These are phyloP conservation scores for Bilobella aurantiaca DNA, from an alignment of 1,140 invertebrate species.

Conservation along the genomic window DNA sequence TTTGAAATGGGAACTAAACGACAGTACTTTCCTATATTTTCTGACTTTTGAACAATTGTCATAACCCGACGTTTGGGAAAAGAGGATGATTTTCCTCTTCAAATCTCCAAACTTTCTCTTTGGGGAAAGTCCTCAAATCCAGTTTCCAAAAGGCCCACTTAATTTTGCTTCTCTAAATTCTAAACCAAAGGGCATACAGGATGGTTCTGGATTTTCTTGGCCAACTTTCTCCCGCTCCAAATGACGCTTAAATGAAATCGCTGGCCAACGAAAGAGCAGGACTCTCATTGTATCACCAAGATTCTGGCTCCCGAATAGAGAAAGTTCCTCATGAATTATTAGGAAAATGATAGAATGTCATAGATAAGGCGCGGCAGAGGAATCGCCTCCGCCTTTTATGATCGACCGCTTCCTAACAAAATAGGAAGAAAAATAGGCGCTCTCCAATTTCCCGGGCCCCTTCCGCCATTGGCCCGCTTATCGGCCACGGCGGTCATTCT, in stretches of 20 bases:
- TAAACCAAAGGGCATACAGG: no score
- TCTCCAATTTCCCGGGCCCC: conserved; percentile 23
- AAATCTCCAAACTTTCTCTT: not conserved
- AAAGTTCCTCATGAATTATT: conserved; percentile 34
- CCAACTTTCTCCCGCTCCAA: no score
- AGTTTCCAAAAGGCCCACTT: not conserved
- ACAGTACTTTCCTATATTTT: not conserved
- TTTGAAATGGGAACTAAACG: not conserved
- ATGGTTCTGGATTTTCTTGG: no score
- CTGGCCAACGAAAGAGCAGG: no score
- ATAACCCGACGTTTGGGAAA: not conserved
- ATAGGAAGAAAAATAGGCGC: conserved; percentile 24
- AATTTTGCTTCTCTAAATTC: conserved; percentile 1
- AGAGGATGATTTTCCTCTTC: not conserved
- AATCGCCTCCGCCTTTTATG: conserved; percentile 32
- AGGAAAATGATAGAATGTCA: conserved; percentile 35
- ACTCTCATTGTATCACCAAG: no score
- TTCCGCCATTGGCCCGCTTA: conserved; percentile 5
- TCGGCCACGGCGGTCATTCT: conserved; percentile 27
- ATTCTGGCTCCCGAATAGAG: conserved; percentile 4
- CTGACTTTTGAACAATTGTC: not conserved
- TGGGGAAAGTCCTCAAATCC: not conserved
- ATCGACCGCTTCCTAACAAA: conserved; percentile 26
- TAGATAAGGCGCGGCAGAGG: conserved; percentile 27
- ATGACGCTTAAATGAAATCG: no score